phyloP scores from a whole-genome alignment of 2,113 vertebrate genomes.

The Crotalus horridus region DNA sequence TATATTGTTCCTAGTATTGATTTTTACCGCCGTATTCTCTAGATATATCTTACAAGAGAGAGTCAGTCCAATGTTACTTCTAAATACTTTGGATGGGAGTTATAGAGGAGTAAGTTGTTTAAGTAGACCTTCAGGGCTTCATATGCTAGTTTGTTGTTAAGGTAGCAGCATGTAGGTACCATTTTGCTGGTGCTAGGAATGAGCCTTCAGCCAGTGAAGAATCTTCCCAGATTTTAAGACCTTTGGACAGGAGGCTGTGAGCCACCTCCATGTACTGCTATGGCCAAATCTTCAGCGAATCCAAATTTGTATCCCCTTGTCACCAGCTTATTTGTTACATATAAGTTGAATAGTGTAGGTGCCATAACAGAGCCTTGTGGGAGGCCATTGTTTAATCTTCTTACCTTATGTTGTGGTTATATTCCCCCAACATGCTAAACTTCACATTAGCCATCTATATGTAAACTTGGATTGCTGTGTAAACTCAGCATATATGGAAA shows the following conservation, averaged over 20 bases:
- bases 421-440: not conserved
- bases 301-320: not conserved
- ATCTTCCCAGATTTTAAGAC: not conserved
- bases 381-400: not conserved
- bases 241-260: not conserved
- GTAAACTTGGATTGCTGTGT: not conserved
- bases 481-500: not conserved
- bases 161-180: not conserved
- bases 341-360: not conserved
- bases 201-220: not conserved
- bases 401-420: not conserved
- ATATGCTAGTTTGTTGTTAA: not conserved
- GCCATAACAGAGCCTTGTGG: not conserved
- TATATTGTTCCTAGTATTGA: not conserved
- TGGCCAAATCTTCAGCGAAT: not conserved
- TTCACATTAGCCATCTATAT: not conserved
- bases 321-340: not conserved
- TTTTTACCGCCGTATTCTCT: not conserved
- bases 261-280: not conserved
- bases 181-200: not conserved
- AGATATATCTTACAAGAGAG: not conserved
- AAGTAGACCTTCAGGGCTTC: not conserved
- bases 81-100: not conserved
- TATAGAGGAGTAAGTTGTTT: not conserved
- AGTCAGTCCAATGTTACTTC: not conserved